A percentile compares a stretch with the other conserved stretches of the same genome.
phyloP scores from a whole-genome alignment of 1,140 invertebrate species.

The Anadara kagoshimensis region DNA sequence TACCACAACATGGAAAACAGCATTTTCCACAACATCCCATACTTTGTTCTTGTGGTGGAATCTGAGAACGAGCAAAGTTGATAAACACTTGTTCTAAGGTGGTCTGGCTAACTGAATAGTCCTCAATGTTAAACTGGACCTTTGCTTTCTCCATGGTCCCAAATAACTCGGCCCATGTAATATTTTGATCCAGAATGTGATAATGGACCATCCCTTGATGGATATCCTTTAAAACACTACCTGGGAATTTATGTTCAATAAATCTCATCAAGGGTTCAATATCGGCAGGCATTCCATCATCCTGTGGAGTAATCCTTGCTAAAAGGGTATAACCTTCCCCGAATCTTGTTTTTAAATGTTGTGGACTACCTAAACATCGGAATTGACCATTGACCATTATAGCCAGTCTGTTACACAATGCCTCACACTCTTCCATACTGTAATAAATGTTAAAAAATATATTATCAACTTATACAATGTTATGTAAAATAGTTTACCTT shows the following conservation, averaged over 20 bases:
- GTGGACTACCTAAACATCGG: conserved; percentile 72
- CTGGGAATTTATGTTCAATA: conserved; percentile 62
- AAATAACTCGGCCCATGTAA: conserved; percentile 81
- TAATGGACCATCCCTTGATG: conserved; percentile 81
- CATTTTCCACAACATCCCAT: conserved; percentile 32
- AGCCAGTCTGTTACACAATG: conserved; percentile 74
- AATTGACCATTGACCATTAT: conserved; percentile 77
- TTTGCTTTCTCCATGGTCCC: conserved; percentile 77
- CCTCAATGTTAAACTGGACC: conserved; percentile 79
- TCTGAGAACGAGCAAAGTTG: conserved; percentile 75
- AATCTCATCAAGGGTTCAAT: conserved; percentile 55
- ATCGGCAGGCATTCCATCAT: conserved; percentile 41
- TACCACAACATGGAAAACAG: conserved; percentile 22
- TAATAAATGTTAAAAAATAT: conserved; percentile 12
- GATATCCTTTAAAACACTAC: conserved; percentile 78
- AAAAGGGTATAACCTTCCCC: conserved; percentile 73
- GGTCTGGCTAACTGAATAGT: conserved; percentile 86
- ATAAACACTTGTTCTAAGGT: conserved; percentile 85
- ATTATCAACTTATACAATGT: too few species aligned
- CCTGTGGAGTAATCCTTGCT: conserved; percentile 59
- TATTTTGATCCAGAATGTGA: conserved; percentile 65
- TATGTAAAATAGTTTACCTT: too few species aligned
- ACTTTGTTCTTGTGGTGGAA: conserved; percentile 40
- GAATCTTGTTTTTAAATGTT: conserved; percentile 75
- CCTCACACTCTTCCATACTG: conserved; percentile 77